These are phyloP conservation scores for Nemurella pictetii DNA, from an alignment of 2,888 invertebrate species.

Conservation along the genomic window DNA sequence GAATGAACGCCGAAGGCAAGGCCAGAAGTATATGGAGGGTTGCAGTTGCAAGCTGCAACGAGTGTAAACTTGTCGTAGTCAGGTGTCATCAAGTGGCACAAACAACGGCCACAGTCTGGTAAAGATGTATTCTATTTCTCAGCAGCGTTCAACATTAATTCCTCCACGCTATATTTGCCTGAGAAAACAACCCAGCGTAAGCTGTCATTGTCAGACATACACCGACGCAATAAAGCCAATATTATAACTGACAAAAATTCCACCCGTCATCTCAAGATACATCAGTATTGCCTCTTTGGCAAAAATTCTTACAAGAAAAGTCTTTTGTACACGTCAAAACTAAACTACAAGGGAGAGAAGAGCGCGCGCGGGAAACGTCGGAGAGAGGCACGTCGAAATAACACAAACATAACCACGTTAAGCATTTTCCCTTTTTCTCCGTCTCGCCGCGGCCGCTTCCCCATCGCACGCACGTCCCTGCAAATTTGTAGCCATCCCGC, in stretches of 20 bases:
- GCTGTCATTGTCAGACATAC: neutral
- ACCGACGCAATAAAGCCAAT: neutral
- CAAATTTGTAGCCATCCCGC: conserved; percentile 1
- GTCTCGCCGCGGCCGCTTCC: neutral
- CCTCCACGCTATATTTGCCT: neutral
- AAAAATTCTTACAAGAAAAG: neutral
- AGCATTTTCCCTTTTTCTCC: conserved; percentile 13
- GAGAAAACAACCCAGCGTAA: neutral
- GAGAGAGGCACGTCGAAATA: neutral
- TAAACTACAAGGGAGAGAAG: neutral
- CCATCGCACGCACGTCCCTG: conserved; percentile 16
- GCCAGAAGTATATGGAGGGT: neutral
- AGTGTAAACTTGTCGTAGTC: neutral
- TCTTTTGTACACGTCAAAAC: neutral
- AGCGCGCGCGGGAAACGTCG: neutral
- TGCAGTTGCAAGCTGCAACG: neutral
- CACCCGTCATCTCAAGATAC: neutral
- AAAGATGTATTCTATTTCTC: neutral
- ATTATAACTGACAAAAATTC: neutral
- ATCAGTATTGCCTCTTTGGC: neutral
- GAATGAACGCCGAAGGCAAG: neutral
- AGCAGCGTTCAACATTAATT: neutral
- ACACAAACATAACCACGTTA: conserved; percentile 25
- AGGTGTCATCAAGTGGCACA: neutral
- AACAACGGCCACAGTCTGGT: neutral